Percentiles rank a stretch among this genome's conserved stretches.
Conservation (phyloP, 2,888 invertebrate genomes). For the Ecliptopera silaceata region DNA sequence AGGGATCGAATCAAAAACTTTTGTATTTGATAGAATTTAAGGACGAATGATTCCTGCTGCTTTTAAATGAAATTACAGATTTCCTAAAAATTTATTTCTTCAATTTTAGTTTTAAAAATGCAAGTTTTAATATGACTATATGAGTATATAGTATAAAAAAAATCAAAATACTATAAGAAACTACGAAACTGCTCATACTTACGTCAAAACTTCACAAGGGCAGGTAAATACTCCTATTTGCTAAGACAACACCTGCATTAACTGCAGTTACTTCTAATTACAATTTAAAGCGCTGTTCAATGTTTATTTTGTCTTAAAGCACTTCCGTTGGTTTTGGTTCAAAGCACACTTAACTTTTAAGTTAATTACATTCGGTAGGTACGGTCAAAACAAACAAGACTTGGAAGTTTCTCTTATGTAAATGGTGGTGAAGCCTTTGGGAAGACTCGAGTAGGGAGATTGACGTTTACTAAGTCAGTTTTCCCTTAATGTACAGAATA, state of each 20-base stretch:
- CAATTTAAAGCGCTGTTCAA: conserved; percentile 34
- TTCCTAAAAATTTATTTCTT: no score
- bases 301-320: conserved; percentile 33
- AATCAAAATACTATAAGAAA: no score
- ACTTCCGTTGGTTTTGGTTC: conserved; percentile 35
- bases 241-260: conserved; percentile 23
- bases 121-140: no score
- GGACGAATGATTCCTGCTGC: no score
- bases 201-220: not conserved
- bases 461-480: conserved; percentile 22
- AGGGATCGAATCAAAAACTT: no score
- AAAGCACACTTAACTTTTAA: conserved; percentile 42
- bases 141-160: no score
- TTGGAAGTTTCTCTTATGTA: conserved; percentile 47
- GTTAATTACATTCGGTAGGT: conserved; percentile 42
- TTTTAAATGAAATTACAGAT: no score
- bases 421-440: conserved; percentile 40
- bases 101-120: no score
- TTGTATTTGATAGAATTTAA: no score
- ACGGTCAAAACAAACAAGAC: conserved; percentile 41
- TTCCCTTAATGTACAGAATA: not conserved
- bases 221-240: conserved; percentile 2
- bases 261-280: conserved; percentile 34
- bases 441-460: conserved; percentile 24
- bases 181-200: no score